Base-by-base conservation (phyloP, 1,140 invertebrate genomes). In the Samia ricini region DNA sequence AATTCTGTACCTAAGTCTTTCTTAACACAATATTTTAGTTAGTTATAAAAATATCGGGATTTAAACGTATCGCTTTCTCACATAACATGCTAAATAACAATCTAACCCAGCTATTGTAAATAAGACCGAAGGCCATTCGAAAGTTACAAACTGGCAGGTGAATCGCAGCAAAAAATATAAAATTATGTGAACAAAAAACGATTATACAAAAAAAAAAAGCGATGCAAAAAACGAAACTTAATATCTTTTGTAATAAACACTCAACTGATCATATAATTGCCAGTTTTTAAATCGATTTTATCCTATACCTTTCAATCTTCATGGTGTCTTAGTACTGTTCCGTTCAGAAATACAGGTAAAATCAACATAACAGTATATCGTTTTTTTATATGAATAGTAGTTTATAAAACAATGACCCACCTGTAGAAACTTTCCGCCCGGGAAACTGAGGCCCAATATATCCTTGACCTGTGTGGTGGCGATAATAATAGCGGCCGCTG, bases 401-500 rank as follows among this genome's bases (percentile, higher is more conserved):
- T n/a, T n/a, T n/a, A n/a, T n/a, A 26, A 3, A 26, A 26, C 26
- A 26, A 42, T 15, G 4, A 8, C 8, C 1, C 91, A 85, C 86
- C 65, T 94, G 91, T 4, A 95, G 66, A 72, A 96, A 95, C 71
- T 94, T 94, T 18, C 92, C 92, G 0, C 93, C 93, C 0, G 91
- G 82, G 63, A 94, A 93, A 50, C 90, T 91, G 2, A 97, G 86
- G 1, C 95, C 96, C 1, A 96, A 89, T 48, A 97, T 92, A 75
- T 95, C 94, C 85, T 97, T 97, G 22, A 97, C 90, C 91, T 98
- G 97, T 10, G 95, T 95, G 52, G 95, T 95, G 4, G 95, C 95
- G 52, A 98, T 97, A 52, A 97, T 97, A 61, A 98, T 95, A 29
- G 97, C 96, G 0, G 96, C 97, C 0, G 97, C 97, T 10, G 96